These are phyloP conservation scores for Ariopsis seemanni DNA, from an alignment of 2,113 vertebrate genomes.

Conservation along the genomic window DNA sequence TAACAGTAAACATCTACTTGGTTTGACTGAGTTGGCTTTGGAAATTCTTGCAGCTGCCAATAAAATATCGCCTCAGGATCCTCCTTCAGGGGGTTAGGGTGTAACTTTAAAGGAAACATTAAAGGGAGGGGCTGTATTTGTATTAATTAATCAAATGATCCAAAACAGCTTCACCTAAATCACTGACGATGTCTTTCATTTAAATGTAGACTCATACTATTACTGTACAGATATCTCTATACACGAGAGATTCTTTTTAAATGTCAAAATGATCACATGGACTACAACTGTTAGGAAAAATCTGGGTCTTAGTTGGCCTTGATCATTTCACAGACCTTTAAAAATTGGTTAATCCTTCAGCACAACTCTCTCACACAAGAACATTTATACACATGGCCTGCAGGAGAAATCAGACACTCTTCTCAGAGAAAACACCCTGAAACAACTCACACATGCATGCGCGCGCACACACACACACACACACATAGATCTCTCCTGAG, in stretches of 20 bases:
- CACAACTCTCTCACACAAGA: slow-evolving; percentile 11
- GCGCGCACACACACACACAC: slow-evolving; percentile 36
- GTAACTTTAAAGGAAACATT: not conserved
- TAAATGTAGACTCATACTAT: not conserved
- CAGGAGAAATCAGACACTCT: slow-evolving; percentile 46
- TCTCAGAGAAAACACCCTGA: slow-evolving; percentile 14
- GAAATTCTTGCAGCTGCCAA: not conserved
- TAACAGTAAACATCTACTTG: not conserved
- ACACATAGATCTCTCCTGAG: slow-evolving; percentile 37
- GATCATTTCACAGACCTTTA: slow-evolving; percentile 18
- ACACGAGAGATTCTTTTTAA: not conserved
- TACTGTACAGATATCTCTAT: not conserved
- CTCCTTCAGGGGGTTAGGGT: not conserved
- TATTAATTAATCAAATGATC: not conserved
- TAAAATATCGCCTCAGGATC: not conserved
- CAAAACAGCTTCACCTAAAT: not conserved
- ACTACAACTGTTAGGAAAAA: not conserved
- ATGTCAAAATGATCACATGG: not conserved
- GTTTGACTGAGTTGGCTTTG: not conserved
- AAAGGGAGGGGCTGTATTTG: not conserved
- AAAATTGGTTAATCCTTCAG: not conserved
- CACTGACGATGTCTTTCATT: too few relatives aligned
- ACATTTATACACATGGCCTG: slow-evolving; percentile 23
- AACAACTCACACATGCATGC: slow-evolving; percentile 31
- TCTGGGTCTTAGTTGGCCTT: not conserved